Evolutionary conservation across 2,797 vertebrate genomes (phyloP), one percentile per base, ranked within the genome.

Genomic region (Margarornis squamiger): DNA sequence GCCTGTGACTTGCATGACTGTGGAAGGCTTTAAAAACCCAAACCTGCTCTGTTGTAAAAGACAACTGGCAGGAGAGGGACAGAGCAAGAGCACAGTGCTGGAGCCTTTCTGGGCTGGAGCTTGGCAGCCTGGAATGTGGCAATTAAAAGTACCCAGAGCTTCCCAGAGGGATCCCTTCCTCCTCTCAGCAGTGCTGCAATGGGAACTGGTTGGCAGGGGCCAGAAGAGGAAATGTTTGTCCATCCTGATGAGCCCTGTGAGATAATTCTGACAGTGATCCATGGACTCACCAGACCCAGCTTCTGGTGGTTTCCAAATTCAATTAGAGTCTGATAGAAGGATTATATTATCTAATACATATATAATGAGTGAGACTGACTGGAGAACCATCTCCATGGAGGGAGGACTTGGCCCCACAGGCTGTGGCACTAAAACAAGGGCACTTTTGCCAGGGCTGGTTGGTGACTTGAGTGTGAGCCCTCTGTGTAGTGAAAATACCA

Each of bases 301-400:
- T 30, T 30, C 51, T 70, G 41, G 17, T 73, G 22, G 8, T 22
- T 84, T 48, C 62, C 1, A 80, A 58, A 39, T 12, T 38, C 27
- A 12, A 2, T 21, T 43, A 1, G 0, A 18, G 71, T 14, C 48
- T 62, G 52, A 23, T 4, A 54, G 58, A 39, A 39, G 70, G 58
- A 46, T 66, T 5, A 19, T 1, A 1, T 26, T 39, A 2, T 19
- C 7, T 16, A 4, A 48, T 12, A 4, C 2, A 3, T 8, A 10
- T 7, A 6, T 52, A 32, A 57, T 7, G 5, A 12, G 14, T 7
- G 61, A 26, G 76, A 5, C 10, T 51, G 14, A 5, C 2, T 57
- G 21, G 21, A 29, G 43, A 32, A 20, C 30, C 16, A 0, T 13
- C 45, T 46, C 4, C 0, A 0, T 39, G 34, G 46, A 68, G 87